phyloP scores from a whole-genome alignment of 2,888 invertebrate species.

The Nymphalis urticae region DNA sequence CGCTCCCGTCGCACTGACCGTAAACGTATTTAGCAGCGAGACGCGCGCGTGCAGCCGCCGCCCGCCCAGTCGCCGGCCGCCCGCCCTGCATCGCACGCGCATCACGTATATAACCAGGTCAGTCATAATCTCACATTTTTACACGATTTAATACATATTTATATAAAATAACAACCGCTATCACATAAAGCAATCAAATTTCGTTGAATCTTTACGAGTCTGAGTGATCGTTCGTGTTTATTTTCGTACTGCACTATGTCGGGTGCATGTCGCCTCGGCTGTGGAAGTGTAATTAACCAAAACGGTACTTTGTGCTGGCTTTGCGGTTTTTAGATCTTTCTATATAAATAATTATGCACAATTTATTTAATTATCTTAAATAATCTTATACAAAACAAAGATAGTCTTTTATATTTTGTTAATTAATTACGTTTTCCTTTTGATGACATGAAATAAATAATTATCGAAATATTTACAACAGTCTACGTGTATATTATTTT shows the following conservation, averaged over 20 bases:
- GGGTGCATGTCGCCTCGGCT: conserved; percentile 49
- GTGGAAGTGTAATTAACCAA: conserved; percentile 60
- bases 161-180: background rate
- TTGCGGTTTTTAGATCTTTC: conserved; percentile 38
- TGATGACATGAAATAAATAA: too few species aligned
- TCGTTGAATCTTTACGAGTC: background rate
- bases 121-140: conserved; percentile 21
- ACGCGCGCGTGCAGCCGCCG: conserved; percentile 56
- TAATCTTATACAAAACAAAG: background rate
- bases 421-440: too few species aligned
- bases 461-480: too few species aligned
- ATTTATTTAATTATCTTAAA: background rate
- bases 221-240: conserved; percentile 39
- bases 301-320: conserved; percentile 59
- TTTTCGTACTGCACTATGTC: conserved; percentile 49
- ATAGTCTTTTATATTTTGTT: too few species aligned
- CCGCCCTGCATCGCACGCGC: conserved; percentile 71
- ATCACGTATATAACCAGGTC: conserved; percentile 40
- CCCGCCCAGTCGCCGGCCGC: conserved; percentile 78
- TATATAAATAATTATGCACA: conserved; percentile 7
- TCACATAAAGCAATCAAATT: background rate
- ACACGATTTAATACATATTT: conserved; percentile 7
- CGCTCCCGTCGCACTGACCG: conserved; percentile 42
- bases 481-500: too few species aligned
- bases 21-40: conserved; percentile 36